phyloP scores from a whole-genome alignment of 2,797 vertebrate species.

The Tolypeutes matacus region DNA sequence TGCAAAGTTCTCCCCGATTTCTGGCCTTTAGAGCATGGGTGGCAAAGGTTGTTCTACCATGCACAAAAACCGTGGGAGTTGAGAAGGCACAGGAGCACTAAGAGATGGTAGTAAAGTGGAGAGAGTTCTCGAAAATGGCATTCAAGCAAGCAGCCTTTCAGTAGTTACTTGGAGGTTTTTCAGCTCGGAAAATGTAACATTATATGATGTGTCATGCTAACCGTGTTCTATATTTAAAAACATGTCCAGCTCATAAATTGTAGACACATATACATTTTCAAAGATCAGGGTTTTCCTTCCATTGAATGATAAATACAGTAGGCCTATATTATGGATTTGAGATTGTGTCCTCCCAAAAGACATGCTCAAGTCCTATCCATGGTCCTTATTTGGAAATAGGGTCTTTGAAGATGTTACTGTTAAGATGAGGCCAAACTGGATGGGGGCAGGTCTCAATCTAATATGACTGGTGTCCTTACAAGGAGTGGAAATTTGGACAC shows the following conservation, averaged over 20 bases:
- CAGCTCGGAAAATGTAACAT: not conserved
- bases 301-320: not conserved
- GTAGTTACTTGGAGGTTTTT: not conserved
- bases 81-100: not conserved
- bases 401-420: no score
- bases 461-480: no score
- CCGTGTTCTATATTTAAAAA: not conserved
- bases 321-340: not conserved
- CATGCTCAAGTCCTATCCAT: no score
- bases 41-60: not conserved
- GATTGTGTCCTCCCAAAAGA: no score
- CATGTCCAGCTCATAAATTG: not conserved
- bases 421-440: no score
- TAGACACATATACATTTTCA: not conserved
- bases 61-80: not conserved
- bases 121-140: not conserved
- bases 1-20: not conserved
- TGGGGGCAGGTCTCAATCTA: no score
- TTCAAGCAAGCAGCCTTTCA: not conserved
- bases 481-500: no score
- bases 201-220: not conserved
- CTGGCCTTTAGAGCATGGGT: rapidly evolving
- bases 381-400: no score
- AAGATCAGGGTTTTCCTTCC: not conserved
- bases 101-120: not conserved